Evolutionary conservation across 2,888 invertebrate species (phyloP).

Genomic region (Nomada ruficornis): DNA sequence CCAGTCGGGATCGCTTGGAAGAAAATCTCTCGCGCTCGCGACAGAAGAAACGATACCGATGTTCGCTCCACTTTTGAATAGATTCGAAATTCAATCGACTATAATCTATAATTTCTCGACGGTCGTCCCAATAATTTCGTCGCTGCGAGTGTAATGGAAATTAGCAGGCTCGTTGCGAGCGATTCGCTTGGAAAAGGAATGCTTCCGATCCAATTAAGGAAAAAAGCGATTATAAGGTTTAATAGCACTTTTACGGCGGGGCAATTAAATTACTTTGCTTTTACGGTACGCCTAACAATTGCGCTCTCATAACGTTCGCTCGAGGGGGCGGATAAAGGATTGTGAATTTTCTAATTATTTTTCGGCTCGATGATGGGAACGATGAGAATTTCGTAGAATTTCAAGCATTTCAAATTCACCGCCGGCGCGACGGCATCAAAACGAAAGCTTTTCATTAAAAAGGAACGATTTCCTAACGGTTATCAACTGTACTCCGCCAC

Average conservation of each 20-base stretch:
- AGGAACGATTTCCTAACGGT: conserved; percentile 18
- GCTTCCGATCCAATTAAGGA: conserved; percentile 42
- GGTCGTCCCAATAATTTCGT: not conserved
- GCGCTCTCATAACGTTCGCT: conserved; percentile 18
- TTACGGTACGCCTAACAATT: conserved; percentile 36
- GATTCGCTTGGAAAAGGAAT: conserved; percentile 31
- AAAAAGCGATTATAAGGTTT: conserved; percentile 45
- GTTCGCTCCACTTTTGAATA: not conserved
- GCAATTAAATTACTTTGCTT: conserved; percentile 44
- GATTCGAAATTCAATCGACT: too few species aligned
- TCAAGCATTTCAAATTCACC: conserved; percentile 14
- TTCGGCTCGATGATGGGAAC: not conserved
- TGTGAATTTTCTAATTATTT: conserved; percentile 5
- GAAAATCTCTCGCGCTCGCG: not conserved
- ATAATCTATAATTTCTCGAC: not conserved
- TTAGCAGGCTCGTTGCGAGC: conserved; percentile 17
- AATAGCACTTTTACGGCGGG: conserved; percentile 34
- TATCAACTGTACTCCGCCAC: conserved; percentile 18
- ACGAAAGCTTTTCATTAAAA: conserved; percentile 8
- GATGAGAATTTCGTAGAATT: not conserved
- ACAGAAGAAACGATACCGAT: not conserved
- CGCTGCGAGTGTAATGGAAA: not conserved
- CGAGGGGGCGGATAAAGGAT: not conserved
- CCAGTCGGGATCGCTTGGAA: not conserved
- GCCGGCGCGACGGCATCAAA: not conserved